These are phyloP conservation scores for Brachionus sp. DNA, from an alignment of 1,140 invertebrate genomes.

Conservation along the genomic window DNA sequence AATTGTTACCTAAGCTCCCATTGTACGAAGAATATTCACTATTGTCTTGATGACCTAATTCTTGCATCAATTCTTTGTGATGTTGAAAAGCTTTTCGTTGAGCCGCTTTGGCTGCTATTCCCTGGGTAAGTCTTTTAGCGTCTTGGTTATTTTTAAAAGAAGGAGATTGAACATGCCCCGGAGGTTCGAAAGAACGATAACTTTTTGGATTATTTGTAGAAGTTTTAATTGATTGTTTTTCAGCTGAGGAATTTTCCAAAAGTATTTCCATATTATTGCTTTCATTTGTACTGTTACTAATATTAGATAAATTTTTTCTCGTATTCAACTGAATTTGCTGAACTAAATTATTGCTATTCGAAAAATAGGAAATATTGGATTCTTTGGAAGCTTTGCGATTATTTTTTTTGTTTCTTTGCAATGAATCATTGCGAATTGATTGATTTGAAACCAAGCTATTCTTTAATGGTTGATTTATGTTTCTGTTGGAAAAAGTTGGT, in stretches of 20 bases:
- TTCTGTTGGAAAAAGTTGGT: neutral
- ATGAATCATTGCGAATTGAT: neutral
- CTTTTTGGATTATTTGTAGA: neutral
- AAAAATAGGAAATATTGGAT: neutral
- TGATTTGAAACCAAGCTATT: neutral
- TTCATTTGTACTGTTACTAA: constrained; percentile 31
- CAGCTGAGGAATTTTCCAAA: neutral
- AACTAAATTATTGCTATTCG: neutral
- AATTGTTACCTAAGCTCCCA: constrained; percentile 49
- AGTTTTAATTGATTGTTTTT: constrained; percentile 23
- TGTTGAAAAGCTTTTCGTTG: constrained; percentile 36
- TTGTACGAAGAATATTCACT: constrained; percentile 50
- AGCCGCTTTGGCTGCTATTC: constrained; percentile 42
- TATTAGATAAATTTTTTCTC: constrained; percentile 35
- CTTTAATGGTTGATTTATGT: neutral
- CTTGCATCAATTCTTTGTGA: constrained; percentile 44
- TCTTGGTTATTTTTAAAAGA: neutral
- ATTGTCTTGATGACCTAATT: constrained; percentile 1
- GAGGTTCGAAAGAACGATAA: neutral
- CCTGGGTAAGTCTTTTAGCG: constrained; percentile 28
- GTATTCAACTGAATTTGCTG: neutral
- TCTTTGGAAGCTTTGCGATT: constrained; percentile 29
- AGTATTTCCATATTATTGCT: constrained; percentile 39
- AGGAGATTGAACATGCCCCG: constrained; percentile 20
- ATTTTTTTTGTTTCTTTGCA: neutral